A percentile compares a stretch with the other conserved stretches of the same genome.
These are phyloP conservation scores for Pelmatolapia mariae DNA, from an alignment of 2,113 vertebrate genomes.

Conservation along the genomic window DNA sequence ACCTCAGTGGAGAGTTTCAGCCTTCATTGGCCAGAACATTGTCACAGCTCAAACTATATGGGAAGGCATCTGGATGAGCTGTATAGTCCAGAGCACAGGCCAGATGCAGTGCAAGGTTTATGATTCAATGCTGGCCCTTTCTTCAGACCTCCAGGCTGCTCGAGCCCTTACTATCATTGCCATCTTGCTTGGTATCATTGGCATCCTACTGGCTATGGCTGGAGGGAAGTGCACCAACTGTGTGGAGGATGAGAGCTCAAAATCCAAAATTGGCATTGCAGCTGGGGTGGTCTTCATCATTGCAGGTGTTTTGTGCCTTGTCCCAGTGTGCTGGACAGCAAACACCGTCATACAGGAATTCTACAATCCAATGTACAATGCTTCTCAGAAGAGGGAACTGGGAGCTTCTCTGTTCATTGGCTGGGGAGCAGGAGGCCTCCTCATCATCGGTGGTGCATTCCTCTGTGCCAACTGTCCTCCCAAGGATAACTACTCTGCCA, in stretches of 20 bases:
- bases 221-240: conserved; percentile 95
- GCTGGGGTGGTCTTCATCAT: conserved; percentile 78
- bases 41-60: conserved; percentile 83
- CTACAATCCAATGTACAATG: conserved; percentile 74
- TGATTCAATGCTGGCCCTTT: conserved; percentile 83
- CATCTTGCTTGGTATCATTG: conserved; percentile 78
- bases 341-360: conserved; percentile 79
- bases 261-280: conserved; percentile 76
- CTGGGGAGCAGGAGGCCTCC: conserved; percentile 78
- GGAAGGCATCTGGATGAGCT: conserved; percentile 96
- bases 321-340: conserved; percentile 87
- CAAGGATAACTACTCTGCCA: conserved; percentile 77
- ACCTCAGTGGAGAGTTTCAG: conserved; percentile 88
- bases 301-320: conserved; percentile 74
- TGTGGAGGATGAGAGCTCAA: conserved; percentile 79
- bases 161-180: conserved; percentile 80
- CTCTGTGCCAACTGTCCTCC: conserved; percentile 87
- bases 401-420: conserved; percentile 87
- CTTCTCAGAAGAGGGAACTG: conserved; percentile 79
- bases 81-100: conserved; percentile 91
- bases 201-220: conserved; percentile 70
- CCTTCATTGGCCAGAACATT: conserved; percentile 84
- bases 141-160: conserved; percentile 83
- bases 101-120: conserved; percentile 95
- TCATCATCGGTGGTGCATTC: conserved; percentile 79